phyloP scores from a whole-genome alignment of 2,113 vertebrate genomes.

The Seriola quinqueradiata region DNA sequence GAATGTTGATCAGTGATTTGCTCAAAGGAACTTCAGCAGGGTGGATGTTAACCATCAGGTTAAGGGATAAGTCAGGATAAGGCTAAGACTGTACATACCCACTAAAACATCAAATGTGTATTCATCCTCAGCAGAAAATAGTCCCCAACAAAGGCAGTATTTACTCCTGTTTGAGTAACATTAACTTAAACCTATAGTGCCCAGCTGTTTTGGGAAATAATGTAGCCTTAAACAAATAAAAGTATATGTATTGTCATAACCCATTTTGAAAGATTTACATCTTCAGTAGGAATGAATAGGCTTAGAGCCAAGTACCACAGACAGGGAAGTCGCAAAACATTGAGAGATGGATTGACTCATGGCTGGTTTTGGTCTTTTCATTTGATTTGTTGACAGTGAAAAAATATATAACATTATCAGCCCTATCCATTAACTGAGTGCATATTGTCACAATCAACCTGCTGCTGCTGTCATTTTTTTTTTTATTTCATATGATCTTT shows the following conservation, averaged over 20 bases:
- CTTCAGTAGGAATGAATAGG: background rate
- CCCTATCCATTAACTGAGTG: background rate
- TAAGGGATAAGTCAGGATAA: too few relatives aligned
- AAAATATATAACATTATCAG: background rate
- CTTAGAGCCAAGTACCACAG: too few relatives aligned
- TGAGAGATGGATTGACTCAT: background rate
- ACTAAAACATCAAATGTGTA: background rate
- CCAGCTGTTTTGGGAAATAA: background rate
- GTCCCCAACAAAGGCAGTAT: background rate
- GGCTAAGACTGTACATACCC: background rate
- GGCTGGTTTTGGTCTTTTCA: background rate
- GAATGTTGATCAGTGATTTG: too few relatives aligned
- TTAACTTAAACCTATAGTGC: background rate
- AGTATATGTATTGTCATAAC: background rate
- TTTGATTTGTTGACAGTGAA: background rate
- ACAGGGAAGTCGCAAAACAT: background rate
- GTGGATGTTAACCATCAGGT: too few relatives aligned
- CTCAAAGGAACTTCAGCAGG: too few relatives aligned
- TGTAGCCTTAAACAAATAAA: background rate
- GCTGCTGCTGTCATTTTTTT: background rate
- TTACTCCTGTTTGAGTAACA: background rate
- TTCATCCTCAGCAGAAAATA: background rate
- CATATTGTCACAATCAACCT: background rate
- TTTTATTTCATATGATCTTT: too few relatives aligned
- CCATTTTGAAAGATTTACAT: background rate